A percentile compares a stretch with the other conserved stretches of the same genome.
Conservation (phyloP, 2,113 vertebrate genomes). For the Stercorarius parasiticus region DNA sequence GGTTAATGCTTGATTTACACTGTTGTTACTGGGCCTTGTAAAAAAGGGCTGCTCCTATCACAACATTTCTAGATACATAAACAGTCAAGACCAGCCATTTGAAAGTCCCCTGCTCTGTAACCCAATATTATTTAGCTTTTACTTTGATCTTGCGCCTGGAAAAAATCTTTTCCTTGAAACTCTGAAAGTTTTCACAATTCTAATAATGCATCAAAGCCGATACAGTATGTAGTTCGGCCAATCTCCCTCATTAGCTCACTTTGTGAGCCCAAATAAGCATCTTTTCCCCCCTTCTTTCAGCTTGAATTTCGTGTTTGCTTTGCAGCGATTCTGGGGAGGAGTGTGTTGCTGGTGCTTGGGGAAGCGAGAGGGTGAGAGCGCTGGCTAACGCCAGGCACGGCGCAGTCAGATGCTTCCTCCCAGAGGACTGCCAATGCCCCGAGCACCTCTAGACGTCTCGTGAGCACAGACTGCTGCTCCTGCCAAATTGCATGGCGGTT, state of each 20-base stretch:
- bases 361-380: neutral
- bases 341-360: neutral
- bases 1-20: conserved; percentile 52
- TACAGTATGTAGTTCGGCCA: neutral
- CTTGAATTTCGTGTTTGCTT: neutral
- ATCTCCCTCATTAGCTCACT: neutral
- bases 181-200: conserved; percentile 39
- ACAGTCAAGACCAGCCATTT: conserved; percentile 33
- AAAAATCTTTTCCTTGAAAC: conserved; percentile 68
- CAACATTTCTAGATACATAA: conserved; percentile 66
- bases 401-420: neutral
- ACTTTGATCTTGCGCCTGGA: conserved; percentile 69
- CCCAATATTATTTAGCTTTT: conserved; percentile 44
- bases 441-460: conserved; percentile 36
- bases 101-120: conserved; percentile 53
- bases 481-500: conserved; percentile 35
- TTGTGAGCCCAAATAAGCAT: neutral
- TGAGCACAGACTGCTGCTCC: conserved; percentile 43
- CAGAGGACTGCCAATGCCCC: conserved; percentile 26
- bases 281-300: neutral
- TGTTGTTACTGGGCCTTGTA: conserved; percentile 47
- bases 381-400: neutral
- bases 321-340: neutral
- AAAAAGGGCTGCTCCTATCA: conserved; percentile 53
- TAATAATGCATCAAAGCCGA: conserved; percentile 53